Base-by-base conservation (phyloP, 2,113 vertebrate species). In the Kryptolebias marmoratus region DNA sequence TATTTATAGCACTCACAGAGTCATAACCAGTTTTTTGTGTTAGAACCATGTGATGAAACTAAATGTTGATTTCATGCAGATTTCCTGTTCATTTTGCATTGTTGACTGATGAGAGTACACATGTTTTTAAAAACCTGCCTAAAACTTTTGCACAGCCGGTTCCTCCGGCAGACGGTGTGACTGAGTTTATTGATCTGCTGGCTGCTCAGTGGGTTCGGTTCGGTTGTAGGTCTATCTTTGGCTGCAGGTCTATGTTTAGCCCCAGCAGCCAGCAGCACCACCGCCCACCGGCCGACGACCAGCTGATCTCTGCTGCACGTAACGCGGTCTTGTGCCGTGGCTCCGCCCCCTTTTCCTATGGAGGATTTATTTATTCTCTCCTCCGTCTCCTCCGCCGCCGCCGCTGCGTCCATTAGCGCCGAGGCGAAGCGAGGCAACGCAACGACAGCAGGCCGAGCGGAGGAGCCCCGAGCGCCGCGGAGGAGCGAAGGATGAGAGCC, bases 281-380 rank as follows among this genome's bases (percentile, higher is more conserved):
- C 22, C 15, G 16, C 28, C 62, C 67, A 11, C 48, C 39, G 47
- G 16, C 39, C 47, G 1, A 27, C 18, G 32, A 64, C 74, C 74
- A 69, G 74, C 81, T 90, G 80, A 88, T 91, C 84, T 79, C 72
- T 81, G 86, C 68, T 76, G 86, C 81, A 77, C 74, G 81, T 80
- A 32, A 64, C 50, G 44, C 1, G 91, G 84, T 90, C 79, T 62
- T 60, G 68, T 63, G 68, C 39, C 56, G 68, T 73, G 44, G 71
- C 80, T 76, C 85, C 90, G 72, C 90, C 90, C 77, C 58, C 39
- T 42, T 70, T 59, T 60, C 18, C 49, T 71, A 71, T 89, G 85
- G 84, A 77, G 73, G 86, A 85, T 83, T 87, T 85, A 72, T 83
- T 81, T 71, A 77, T 80, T 73, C 64, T 57, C 47, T 68, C 50